Evolutionary conservation across 2,113 vertebrate species (phyloP), one percentile per base, ranked within the genome.

Genomic region (Lepidothrix coronata): DNA sequence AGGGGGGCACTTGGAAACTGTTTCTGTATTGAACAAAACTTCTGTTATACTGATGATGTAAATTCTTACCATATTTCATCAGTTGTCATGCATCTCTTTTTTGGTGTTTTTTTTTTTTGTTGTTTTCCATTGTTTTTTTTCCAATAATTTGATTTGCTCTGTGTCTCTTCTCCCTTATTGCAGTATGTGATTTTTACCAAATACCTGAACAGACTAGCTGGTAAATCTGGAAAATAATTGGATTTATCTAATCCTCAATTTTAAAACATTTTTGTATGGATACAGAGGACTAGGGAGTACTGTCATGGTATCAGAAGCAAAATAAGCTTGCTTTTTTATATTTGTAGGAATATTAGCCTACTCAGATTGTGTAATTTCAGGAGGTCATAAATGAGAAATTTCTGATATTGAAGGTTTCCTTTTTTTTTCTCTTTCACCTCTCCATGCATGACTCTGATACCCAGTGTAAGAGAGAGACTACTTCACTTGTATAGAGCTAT

Each of bases 201-300:
- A 91, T 80, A 66, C 24, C 33, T 71, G 31, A 89, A 79, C 27
- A 76, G 72, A 55, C 51, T 90, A 84, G 46, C 61, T 78, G n/a
- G 37, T 88, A 83, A 83, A 91, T 93, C 70, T 91, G 44, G 68
- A 88, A 95, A 95, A 95, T 80, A 83, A 88, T 67, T 95, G 33
- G 43, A 76, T 93, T 95, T 96, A 54, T 83, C 10, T 94, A 85
- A 96, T 91, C 75, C 63, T 91, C 22, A 58, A 73, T 93, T 95
- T 94, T 74, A 59, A 86, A 91, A 85, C 0, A 0, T 71, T 93
- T 85, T 71, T 90, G 6, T 83, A 41, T 0, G 0, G 49, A 33
- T 82, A 37, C 0, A 1, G 24, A 70, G 30, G 11, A 54, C 58
- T 87, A 61, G 62, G 72, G 33, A 91, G 59, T 33, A 35, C 30